These are phyloP conservation scores for Bombycilla garrulus DNA, from an alignment of 2,113 vertebrate genomes.

Conservation along the genomic window DNA sequence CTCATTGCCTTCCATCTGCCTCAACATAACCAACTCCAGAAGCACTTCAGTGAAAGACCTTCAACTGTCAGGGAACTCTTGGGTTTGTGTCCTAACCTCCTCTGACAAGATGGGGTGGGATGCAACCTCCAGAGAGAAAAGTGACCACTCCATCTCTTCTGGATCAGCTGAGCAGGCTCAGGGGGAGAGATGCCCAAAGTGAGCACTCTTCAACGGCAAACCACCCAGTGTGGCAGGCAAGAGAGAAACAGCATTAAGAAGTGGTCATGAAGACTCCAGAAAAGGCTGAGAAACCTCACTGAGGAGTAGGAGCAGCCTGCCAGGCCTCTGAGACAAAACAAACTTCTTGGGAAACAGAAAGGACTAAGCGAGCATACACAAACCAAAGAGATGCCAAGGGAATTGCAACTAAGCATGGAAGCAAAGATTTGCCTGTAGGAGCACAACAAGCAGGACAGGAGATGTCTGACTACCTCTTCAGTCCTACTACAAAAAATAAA, in stretches of 20 bases:
- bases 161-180: not conserved
- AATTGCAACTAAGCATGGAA: not conserved
- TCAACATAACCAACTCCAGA: not conserved
- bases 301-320: not conserved
- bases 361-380: not conserved
- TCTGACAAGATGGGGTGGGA: not conserved
- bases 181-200: not conserved
- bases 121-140: not conserved
- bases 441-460: not conserved
- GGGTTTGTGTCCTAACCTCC: not conserved
- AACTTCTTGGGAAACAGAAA: not conserved
- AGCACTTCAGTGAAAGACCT: accelerated
- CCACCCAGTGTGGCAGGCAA: not conserved
- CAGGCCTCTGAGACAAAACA: not conserved
- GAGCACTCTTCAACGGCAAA: not conserved
- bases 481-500: not conserved
- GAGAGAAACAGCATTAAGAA: not conserved
- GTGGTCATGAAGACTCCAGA: not conserved
- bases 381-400: not conserved
- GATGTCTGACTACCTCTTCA: not conserved
- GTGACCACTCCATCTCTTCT: not conserved
- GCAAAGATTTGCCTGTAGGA: not conserved
- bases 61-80: not conserved
- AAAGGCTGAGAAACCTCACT: not conserved
- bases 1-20: not conserved